Evolutionary conservation across 1,140 invertebrate genomes (phyloP).

Genomic region (Hormaphis cornu): DNA sequence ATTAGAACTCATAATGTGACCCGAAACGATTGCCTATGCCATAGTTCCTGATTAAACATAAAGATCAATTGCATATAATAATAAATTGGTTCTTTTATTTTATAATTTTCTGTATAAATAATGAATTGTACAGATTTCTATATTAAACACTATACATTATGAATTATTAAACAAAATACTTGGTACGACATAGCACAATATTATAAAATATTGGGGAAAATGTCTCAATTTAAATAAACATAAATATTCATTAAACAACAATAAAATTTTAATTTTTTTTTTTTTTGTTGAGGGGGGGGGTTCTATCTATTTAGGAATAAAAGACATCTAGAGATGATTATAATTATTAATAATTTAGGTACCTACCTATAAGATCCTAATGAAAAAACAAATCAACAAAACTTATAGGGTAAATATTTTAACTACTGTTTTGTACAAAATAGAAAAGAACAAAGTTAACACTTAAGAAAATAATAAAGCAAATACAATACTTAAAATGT

Average conservation of each 20-base stretch:
- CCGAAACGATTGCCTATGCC: too few relatives aligned
- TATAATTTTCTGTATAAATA: slow-evolving; percentile 27
- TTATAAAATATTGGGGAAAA: slow-evolving; percentile 25
- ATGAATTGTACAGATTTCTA: slow-evolving; percentile 30
- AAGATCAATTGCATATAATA: neutral
- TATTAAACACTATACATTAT: slow-evolving; percentile 30
- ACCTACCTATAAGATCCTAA: slow-evolving; percentile 26
- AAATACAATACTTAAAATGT: slow-evolving; percentile 28
- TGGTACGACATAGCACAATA: slow-evolving; percentile 29
- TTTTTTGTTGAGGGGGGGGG: neutral
- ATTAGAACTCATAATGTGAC: too few relatives aligned
- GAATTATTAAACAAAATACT: slow-evolving; percentile 30
- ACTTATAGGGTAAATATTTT: slow-evolving; percentile 14
- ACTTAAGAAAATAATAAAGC: slow-evolving; percentile 30
- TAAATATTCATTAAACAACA: slow-evolving; percentile 32
- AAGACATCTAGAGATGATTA: slow-evolving; percentile 2
- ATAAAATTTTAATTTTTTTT: slow-evolving; percentile 28
- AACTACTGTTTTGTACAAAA: slow-evolving; percentile 30
- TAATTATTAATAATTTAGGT: slow-evolving; percentile 3
- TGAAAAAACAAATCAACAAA: slow-evolving; percentile 30
- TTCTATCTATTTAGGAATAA: slow-evolving; percentile 28
- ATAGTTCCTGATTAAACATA: too few relatives aligned
- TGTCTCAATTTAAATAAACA: slow-evolving; percentile 28
- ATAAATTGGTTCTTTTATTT: slow-evolving; percentile 33
- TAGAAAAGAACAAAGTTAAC: slow-evolving; percentile 32